These are phyloP conservation scores for Sebastes alutus DNA, from an alignment of 2,797 vertebrate genomes.

Conservation along the genomic window DNA sequence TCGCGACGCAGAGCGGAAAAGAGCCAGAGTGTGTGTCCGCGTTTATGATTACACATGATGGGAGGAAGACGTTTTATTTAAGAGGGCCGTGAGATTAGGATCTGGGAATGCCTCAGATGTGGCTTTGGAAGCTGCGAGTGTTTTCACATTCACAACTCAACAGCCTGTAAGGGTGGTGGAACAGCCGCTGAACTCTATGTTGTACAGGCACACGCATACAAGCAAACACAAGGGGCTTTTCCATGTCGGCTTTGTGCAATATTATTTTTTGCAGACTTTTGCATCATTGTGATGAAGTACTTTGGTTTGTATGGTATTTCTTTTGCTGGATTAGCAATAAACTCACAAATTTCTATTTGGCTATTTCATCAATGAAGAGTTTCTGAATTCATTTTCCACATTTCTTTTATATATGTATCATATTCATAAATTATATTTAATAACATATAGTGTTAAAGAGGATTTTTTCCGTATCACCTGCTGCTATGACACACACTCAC, in stretches of 20 bases:
- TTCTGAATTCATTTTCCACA: neutral
- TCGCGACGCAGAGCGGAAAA: constrained; percentile 20
- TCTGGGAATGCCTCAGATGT: constrained; percentile 65
- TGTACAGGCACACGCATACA: constrained; percentile 9
- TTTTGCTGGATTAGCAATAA: neutral
- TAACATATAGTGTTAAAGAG: too few relatives aligned
- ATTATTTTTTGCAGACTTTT: neutral
- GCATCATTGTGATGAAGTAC: neutral
- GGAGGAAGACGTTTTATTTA: constrained; percentile 64
- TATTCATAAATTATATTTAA: too few relatives aligned
- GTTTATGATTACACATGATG: constrained; percentile 66
- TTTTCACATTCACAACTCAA: constrained; percentile 66
- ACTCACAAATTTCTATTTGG: neutral
- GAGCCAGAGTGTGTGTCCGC: constrained; percentile 42
- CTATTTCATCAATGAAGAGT: neutral
- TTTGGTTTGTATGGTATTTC: neutral
- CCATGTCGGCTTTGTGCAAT: neutral
- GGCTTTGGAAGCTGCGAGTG: constrained; percentile 51
- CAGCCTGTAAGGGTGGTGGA: constrained; percentile 33
- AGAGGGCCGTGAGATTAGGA: constrained; percentile 65
- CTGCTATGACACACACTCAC: too few relatives aligned
- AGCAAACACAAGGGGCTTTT: constrained; percentile 20
- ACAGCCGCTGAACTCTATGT: constrained; percentile 6
- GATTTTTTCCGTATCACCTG: too few relatives aligned
- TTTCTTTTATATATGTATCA: too few relatives aligned